A percentile compares a stretch with the other conserved stretches of the same genome.
Evolutionary conservation across 1,140 invertebrate genomes (phyloP).

Genomic region (Hypsibius dujardini): DNA sequence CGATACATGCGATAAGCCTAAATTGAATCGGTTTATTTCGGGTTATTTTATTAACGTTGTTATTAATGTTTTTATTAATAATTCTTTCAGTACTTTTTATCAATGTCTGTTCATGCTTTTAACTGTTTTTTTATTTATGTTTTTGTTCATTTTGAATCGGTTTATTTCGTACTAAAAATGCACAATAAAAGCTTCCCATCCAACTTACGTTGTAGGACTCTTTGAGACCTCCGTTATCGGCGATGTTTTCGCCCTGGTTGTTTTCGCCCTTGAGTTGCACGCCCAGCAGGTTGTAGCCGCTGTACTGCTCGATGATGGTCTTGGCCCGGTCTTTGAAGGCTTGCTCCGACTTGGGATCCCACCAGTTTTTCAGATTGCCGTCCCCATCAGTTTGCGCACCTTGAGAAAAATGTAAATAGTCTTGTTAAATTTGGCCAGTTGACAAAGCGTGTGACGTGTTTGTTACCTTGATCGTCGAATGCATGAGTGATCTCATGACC

Average conservation of each 20-base stretch:
- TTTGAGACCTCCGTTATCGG: slow-evolving; percentile 74
- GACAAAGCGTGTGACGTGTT: too few relatives aligned
- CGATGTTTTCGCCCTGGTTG: slow-evolving; percentile 75
- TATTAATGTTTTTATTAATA: too few relatives aligned
- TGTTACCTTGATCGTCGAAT: slow-evolving; percentile 41
- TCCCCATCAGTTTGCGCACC: slow-evolving; percentile 67
- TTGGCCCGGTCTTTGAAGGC: slow-evolving; percentile 54
- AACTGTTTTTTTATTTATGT: too few relatives aligned
- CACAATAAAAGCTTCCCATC: too few relatives aligned
- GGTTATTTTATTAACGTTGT: too few relatives aligned
- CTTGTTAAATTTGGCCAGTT: too few relatives aligned
- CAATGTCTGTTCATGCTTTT: too few relatives aligned
- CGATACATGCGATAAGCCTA: not conserved
- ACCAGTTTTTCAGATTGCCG: slow-evolving; percentile 71
- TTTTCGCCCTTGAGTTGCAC: slow-evolving; percentile 45
- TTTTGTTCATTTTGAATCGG: too few relatives aligned
- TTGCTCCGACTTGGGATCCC: slow-evolving; percentile 52
- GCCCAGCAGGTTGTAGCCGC: slow-evolving; percentile 42
- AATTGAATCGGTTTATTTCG: too few relatives aligned
- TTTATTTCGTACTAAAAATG: too few relatives aligned
- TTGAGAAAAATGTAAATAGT: too few relatives aligned
- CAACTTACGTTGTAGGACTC: slow-evolving; percentile 61
- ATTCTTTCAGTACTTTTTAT: too few relatives aligned
- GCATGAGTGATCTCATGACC: slow-evolving; percentile 45
- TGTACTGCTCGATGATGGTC: slow-evolving; percentile 77